phyloP scores from a whole-genome alignment of 92 coral and sea anemone species.

The Chrysogorgia sp. region DNA sequence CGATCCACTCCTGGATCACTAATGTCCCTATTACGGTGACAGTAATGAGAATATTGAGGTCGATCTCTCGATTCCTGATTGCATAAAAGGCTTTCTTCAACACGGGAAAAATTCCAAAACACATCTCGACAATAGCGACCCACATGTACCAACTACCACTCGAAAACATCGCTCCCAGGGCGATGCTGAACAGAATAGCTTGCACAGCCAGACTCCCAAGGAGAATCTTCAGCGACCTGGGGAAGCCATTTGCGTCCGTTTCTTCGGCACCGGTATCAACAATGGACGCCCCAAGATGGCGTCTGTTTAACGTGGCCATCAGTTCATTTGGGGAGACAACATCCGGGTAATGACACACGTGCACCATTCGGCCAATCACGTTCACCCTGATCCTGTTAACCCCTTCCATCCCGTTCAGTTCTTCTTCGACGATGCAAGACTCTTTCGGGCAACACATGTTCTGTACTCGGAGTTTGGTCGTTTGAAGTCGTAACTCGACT shows the following conservation, averaged over 20 bases:
- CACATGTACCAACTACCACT: slow-evolving; percentile 75
- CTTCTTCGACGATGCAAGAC: slow-evolving; percentile 76
- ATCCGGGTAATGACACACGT: slow-evolving; percentile 88
- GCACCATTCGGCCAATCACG: slow-evolving; percentile 93
- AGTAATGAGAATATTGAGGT: slow-evolving; percentile 80
- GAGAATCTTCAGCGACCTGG: slow-evolving; percentile 62
- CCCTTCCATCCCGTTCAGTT: slow-evolving; percentile 46
- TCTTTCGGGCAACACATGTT: slow-evolving; percentile 96
- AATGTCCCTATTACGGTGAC: slow-evolving; percentile 91
- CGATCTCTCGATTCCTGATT: slow-evolving; percentile 68
- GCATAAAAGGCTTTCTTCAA: slow-evolving; percentile 70
- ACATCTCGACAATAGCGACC: slow-evolving; percentile 86
- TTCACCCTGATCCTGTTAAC: slow-evolving; percentile 81
- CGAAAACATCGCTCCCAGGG: slow-evolving; percentile 65
- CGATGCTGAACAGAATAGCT: slow-evolving; percentile 62
- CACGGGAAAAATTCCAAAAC: slow-evolving; percentile 80
- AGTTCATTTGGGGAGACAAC: slow-evolving; percentile 79
- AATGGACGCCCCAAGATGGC: slow-evolving; percentile 92
- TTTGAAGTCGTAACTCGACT: slow-evolving; percentile 35
- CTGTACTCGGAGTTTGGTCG: slow-evolving; percentile 95
- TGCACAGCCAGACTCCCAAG: slow-evolving; percentile 67
- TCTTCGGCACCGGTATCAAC: slow-evolving; percentile 85
- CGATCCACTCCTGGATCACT: slow-evolving; percentile 85
- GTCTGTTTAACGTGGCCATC: slow-evolving; percentile 72
- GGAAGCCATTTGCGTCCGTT: slow-evolving; percentile 53